These are phyloP conservation scores for Macroramphosus scolopax DNA, from an alignment of 2,797 vertebrate genomes.

Conservation along the genomic window DNA sequence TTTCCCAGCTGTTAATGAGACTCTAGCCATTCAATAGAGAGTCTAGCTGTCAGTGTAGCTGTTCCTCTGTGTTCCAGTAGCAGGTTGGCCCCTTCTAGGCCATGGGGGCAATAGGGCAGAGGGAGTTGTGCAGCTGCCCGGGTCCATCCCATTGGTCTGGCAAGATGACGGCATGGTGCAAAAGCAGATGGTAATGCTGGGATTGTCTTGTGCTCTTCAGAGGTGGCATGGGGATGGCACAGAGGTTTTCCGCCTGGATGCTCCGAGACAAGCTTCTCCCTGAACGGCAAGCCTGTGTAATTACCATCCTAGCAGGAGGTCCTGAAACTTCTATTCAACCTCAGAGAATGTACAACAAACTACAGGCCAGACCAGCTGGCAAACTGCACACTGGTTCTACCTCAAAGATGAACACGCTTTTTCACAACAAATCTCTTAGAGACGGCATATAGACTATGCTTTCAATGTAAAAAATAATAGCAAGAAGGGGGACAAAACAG, in stretches of 20 bases:
- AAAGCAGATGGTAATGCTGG: conserved; percentile 94
- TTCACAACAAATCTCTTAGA: conserved; percentile 54
- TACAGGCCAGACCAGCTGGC: conserved; percentile 97
- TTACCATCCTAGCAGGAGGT: conserved; percentile 95
- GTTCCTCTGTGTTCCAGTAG: conserved; percentile 78
- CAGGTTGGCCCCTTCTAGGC: conserved; percentile 66
- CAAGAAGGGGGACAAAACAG: conserved; percentile 44
- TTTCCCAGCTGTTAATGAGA: conserved; percentile 80
- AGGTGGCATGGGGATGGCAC: conserved; percentile 98
- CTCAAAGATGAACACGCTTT: conserved; percentile 68
- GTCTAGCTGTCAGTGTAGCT: conserved; percentile 79
- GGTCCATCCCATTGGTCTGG: conserved; percentile 83
- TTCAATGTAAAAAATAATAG: conserved; percentile 46
- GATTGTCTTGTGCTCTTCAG: conserved; percentile 87
- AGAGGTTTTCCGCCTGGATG: conserved; percentile 95
- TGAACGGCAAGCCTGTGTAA: conserved; percentile 91
- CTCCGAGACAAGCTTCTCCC: conserved; percentile 92
- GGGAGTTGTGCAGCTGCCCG: conserved; percentile 91
- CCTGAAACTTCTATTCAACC: conserved; percentile 89
- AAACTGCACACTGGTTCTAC: conserved; percentile 81
- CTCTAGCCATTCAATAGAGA: conserved; percentile 78
- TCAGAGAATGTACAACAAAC: conserved; percentile 89
- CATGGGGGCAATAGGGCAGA: conserved; percentile 78
- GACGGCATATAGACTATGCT: conserved; percentile 39
- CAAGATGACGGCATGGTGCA: conserved; percentile 93